Percentiles rank a stretch among this genome's conserved stretches.
These are phyloP conservation scores for Crambe crambe DNA, from an alignment of 37 sponge, comb jelly and placozoan genomes.

Conservation along the genomic window DNA sequence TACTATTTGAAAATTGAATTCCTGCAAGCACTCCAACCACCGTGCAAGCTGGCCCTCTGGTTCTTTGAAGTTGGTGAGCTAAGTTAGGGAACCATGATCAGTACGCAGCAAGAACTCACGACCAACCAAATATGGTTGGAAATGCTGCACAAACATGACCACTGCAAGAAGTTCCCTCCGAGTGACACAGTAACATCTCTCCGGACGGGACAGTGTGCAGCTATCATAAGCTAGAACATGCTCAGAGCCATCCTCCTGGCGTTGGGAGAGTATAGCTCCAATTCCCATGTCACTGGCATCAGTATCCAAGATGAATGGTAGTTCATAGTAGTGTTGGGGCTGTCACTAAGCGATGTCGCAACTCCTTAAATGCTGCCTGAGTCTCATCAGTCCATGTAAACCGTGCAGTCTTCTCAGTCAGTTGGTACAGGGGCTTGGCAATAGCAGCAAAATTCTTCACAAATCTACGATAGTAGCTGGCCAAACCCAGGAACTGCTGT, in stretches of 20 bases:
- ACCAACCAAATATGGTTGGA: conserved; percentile 1
- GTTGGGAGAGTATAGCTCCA: not conserved
- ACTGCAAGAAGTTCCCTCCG: not conserved
- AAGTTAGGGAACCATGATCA: conserved; percentile 14
- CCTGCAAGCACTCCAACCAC: conserved; percentile 14
- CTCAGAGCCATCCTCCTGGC: not conserved
- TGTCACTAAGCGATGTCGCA: not conserved
- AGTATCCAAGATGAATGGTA: not conserved
- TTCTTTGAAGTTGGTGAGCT: conserved; percentile 24
- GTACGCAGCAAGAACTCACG: not conserved
- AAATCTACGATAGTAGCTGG: not conserved
- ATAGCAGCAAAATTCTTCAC: not conserved
- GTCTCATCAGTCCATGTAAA: not conserved
- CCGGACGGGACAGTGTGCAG: not conserved
- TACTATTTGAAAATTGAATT: conserved; percentile 3
- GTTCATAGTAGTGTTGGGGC: not conserved
- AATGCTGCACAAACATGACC: not conserved
- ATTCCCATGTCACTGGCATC: not conserved
- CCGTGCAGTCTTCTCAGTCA: not conserved
- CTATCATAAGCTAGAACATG: not conserved
- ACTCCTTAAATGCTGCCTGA: not conserved
- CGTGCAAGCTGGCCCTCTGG: conserved; percentile 20
- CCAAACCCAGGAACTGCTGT: not conserved
- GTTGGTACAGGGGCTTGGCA: not conserved
- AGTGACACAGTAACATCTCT: not conserved